Evolutionary conservation across 1,140 invertebrate species (phyloP).

Genomic region (Euura lappo): DNA sequence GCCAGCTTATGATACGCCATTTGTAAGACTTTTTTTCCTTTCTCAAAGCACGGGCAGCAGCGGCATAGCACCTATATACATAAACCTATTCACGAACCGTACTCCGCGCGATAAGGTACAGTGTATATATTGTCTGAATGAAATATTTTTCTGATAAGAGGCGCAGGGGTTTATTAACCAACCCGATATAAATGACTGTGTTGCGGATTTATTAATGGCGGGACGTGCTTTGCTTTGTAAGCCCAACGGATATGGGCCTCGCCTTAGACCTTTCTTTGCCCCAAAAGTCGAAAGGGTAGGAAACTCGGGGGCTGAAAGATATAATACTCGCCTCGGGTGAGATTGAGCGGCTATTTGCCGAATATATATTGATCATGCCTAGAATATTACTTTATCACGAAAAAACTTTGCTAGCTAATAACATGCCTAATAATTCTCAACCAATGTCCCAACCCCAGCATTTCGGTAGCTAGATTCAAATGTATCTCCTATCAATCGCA

Average conservation of each 20-base stretch:
- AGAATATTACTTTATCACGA: background rate
- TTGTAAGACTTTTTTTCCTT: background rate
- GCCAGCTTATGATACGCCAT: conserved; percentile 1
- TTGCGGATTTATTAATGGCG: conserved; percentile 35
- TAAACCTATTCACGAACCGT: conserved; percentile 1
- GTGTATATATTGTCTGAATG: conserved; percentile 15
- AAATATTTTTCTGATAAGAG: conserved; percentile 37
- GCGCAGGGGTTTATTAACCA: conserved; percentile 30
- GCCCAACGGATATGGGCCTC: background rate
- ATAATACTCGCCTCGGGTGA: background rate
- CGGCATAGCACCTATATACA: background rate
- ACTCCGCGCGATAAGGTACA: background rate
- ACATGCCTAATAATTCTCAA: background rate
- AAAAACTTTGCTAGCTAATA: background rate
- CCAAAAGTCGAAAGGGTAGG: background rate
- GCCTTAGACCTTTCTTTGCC: background rate
- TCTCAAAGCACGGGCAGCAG: background rate
- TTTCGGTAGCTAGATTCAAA: too few relatives aligned
- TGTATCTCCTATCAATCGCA: too few relatives aligned
- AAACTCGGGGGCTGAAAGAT: background rate
- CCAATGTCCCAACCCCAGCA: too few relatives aligned
- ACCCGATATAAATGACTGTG: conserved; percentile 33
- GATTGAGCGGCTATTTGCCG: background rate
- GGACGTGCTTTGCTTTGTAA: conserved; percentile 28
- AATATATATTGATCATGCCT: background rate